These are phyloP conservation scores for Pachycephala philippinensis DNA, from an alignment of 2,113 vertebrate genomes.

Conservation along the genomic window DNA sequence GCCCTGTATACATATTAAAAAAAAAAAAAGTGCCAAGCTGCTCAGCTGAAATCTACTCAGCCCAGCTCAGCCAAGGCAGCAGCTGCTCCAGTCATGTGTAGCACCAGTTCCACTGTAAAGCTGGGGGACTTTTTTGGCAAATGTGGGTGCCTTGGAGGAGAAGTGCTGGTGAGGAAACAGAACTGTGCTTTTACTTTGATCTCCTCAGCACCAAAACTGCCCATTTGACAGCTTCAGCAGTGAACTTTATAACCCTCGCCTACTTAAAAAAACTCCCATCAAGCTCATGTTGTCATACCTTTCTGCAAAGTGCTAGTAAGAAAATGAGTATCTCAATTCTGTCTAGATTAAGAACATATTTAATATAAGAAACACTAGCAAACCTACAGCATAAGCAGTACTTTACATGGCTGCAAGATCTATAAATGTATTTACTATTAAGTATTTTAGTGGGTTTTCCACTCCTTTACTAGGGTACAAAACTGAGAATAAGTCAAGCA, in stretches of 20 bases:
- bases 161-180: not conserved
- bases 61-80: not conserved
- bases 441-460: not conserved
- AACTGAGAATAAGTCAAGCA: not conserved
- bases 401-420: not conserved
- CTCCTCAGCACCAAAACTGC: not conserved
- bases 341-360: not conserved
- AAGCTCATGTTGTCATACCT: not conserved
- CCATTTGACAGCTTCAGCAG: not conserved
- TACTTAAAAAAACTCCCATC: not conserved
- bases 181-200: not conserved
- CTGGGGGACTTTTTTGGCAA: not conserved
- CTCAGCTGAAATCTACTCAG: not conserved
- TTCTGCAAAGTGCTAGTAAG: not conserved
- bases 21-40: not conserved
- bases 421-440: not conserved
- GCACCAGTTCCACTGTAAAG: not conserved
- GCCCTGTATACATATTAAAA: too few relatives aligned
- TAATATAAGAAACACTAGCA: not conserved
- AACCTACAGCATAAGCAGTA: not conserved
- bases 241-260: not conserved
- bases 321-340: not conserved
- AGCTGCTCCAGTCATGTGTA: not conserved
- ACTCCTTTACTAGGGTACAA: not conserved
- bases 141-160: not conserved